Evolutionary conservation across 1,140 invertebrate genomes (phyloP).

Genomic region (Plodia interpunctella): DNA sequence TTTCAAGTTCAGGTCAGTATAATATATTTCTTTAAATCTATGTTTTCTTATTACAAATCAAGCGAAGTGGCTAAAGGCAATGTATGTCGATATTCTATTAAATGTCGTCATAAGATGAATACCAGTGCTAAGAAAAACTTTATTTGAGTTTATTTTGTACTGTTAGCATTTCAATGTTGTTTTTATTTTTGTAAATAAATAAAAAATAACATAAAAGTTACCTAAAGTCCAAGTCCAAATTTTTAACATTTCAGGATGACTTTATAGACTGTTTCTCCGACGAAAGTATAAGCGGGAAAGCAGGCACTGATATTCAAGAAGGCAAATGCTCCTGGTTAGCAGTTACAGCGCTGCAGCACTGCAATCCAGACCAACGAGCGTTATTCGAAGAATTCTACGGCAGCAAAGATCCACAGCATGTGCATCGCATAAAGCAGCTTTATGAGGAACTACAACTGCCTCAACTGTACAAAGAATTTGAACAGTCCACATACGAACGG

Average conservation of each 20-base stretch:
- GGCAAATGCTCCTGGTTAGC: conserved; percentile 95
- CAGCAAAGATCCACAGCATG: conserved; percentile 79
- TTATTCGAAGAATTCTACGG: conserved; percentile 87
- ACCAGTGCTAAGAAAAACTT: too few species aligned
- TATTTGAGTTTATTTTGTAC: too few species aligned
- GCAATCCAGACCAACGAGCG: conserved; percentile 80
- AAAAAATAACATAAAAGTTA: too few species aligned
- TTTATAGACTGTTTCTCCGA: conserved; percentile 92
- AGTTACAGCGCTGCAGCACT: conserved; percentile 86
- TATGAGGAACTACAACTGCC: conserved; percentile 86
- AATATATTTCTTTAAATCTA: neutral
- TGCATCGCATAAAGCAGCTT: conserved; percentile 84
- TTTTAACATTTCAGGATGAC: conserved; percentile 81
- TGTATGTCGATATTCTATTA: too few species aligned
- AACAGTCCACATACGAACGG: conserved; percentile 35
- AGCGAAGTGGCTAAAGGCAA: too few species aligned
- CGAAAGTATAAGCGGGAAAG: conserved; percentile 86
- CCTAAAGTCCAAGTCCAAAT: neutral
- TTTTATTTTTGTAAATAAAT: too few species aligned
- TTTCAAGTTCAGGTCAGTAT: conserved; percentile 90
- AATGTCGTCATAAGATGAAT: too few species aligned
- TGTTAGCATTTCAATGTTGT: too few species aligned
- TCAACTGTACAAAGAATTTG: conserved; percentile 34
- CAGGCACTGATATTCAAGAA: conserved; percentile 92
- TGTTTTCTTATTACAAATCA: too few species aligned